phyloP scores from a whole-genome alignment of 2,888 invertebrate genomes.

The Amphipyra berbera region DNA sequence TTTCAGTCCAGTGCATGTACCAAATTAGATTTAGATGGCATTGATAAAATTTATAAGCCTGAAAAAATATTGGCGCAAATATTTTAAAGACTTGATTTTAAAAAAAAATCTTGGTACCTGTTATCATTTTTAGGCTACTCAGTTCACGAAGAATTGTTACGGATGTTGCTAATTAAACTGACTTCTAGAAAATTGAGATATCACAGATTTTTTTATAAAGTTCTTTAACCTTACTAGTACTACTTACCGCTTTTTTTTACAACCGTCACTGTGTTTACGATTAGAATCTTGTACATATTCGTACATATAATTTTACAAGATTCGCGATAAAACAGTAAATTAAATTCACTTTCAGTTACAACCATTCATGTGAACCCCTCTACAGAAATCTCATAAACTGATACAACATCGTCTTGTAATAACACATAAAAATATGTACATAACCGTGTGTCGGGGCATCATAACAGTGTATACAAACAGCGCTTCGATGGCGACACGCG shows the following conservation, averaged over 20 bases:
- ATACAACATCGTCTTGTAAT: conserved; percentile 61
- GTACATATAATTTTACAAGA: background rate
- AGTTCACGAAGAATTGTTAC: background rate
- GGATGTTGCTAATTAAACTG: background rate
- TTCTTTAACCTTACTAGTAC: too few species aligned
- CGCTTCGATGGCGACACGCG: conserved; percentile 81
- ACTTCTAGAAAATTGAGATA: conserved; percentile 2
- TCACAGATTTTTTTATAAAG: conserved; percentile 10
- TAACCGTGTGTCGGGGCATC: conserved; percentile 64
- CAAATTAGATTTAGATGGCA: background rate
- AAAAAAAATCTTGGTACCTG: too few species aligned
- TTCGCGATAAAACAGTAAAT: conserved; percentile 18
- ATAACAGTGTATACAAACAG: conserved; percentile 73
- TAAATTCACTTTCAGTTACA: conserved; percentile 30
- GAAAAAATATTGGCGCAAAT: background rate
- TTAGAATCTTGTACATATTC: too few species aligned
- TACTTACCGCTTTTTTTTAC: too few species aligned
- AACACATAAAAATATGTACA: conserved; percentile 61
- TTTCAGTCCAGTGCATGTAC: background rate
- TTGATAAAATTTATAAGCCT: background rate
- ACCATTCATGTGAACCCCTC: conserved; percentile 21
- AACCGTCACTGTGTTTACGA: too few species aligned
- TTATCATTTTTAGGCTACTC: background rate
- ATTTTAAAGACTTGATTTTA: too few species aligned
- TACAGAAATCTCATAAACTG: conserved; percentile 48